Conservation (phyloP, 2,797 vertebrate species). For the Microtus obscurus region DNA sequence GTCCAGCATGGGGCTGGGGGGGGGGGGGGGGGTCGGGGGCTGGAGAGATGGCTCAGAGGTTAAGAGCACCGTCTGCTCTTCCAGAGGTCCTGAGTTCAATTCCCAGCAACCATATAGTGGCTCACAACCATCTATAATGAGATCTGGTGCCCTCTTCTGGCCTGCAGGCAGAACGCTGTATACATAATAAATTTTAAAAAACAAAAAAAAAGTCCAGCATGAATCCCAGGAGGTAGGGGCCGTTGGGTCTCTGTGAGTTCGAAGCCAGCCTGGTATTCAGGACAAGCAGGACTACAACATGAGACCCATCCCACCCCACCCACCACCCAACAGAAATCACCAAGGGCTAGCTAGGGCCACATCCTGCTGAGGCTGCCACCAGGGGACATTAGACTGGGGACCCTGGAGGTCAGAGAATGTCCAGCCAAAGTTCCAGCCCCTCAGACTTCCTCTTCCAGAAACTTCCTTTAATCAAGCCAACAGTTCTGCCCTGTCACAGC, state of each 20-base stretch:
- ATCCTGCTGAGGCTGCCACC: background rate
- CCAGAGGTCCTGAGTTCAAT: no score
- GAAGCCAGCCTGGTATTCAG: background rate
- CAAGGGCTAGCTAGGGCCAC: background rate
- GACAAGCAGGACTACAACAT: background rate
- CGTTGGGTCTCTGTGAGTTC: background rate
- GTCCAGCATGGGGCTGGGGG: background rate
- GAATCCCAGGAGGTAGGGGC: background rate
- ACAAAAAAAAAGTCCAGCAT: background rate
- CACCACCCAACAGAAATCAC: background rate
- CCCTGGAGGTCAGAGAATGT: background rate
- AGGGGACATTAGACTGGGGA: background rate
- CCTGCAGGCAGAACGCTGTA: no score
- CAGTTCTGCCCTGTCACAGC: background rate
- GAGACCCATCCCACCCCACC: background rate
- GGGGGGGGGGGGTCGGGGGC: no score
- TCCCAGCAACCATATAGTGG: no score
- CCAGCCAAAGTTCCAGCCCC: background rate
- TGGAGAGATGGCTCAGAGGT: no score
- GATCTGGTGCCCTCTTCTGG: no score
- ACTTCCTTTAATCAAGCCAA: background rate
- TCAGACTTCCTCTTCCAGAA: constrained; percentile 15
- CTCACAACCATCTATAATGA: no score
- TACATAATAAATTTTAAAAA: no score
- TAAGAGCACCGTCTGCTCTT: no score